Evolutionary conservation across 2,113 vertebrate species (phyloP).

Genomic region (Toxostoma redivivum): DNA sequence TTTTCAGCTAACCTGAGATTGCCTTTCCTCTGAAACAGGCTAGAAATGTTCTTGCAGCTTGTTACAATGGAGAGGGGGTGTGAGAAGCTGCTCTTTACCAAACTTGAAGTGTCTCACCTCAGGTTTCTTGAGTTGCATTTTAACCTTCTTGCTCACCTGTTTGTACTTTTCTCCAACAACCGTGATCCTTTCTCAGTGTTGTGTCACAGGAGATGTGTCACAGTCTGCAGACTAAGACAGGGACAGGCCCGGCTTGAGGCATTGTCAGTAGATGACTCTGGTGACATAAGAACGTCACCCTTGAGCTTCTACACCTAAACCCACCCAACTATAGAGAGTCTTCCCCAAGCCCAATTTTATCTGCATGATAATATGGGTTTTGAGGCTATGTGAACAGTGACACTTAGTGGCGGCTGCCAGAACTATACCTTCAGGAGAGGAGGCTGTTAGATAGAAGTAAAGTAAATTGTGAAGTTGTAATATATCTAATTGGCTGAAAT

Average conservation of each 20-base stretch:
- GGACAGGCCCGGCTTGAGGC: fast-evolving
- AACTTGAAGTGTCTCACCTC: not conserved
- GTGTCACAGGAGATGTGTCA: not conserved
- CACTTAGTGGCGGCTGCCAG: constrained; percentile 35
- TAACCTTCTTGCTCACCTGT: not conserved
- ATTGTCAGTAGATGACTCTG: not conserved
- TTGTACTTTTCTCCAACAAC: not conserved
- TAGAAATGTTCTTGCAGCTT: not conserved
- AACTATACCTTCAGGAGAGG: not conserved
- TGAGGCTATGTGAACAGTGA: constrained; percentile 47
- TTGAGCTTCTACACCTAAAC: not conserved
- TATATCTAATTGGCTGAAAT: not conserved
- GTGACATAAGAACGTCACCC: not conserved
- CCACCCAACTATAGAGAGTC: not conserved
- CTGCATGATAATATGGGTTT: not conserved
- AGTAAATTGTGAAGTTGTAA: not conserved
- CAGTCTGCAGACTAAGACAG: not conserved
- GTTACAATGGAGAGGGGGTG: not conserved
- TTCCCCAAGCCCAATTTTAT: not conserved
- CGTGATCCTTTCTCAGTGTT: not conserved
- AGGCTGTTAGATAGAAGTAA: not conserved
- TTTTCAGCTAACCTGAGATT: not conserved
- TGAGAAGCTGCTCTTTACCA: not conserved
- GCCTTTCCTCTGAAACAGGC: not conserved
- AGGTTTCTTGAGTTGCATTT: not conserved